Evolutionary conservation across 2,797 vertebrate species (phyloP).

Genomic region (Clarias pachynema): DNA sequence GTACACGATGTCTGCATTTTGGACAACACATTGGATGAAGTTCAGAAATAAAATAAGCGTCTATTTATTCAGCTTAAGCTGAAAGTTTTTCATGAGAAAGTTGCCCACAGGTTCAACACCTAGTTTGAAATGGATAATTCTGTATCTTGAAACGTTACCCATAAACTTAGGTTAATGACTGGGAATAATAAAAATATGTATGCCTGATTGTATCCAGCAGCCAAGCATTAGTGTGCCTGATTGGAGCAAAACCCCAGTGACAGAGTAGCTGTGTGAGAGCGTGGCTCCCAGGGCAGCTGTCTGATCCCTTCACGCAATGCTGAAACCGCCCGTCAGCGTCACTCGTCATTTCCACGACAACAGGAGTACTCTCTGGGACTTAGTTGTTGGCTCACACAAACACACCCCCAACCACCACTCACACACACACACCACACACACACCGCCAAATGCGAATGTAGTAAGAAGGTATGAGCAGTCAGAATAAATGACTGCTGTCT

Average conservation of each 20-base stretch:
- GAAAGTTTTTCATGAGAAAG: neutral
- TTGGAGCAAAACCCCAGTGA: slow-evolving; percentile 34
- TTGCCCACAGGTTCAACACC: neutral
- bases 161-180: slow-evolving; percentile 37
- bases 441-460: slow-evolving; percentile 28
- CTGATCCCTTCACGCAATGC: slow-evolving; percentile 46
- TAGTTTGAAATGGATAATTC: neutral
- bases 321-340: slow-evolving; percentile 49
- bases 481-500: slow-evolving; percentile 36
- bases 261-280: slow-evolving; percentile 31
- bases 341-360: slow-evolving; percentile 53
- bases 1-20: slow-evolving; percentile 14
- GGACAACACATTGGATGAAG: neutral
- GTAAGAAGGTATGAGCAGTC: slow-evolving; percentile 25
- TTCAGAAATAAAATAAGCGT: neutral
- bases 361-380: slow-evolving; percentile 39
- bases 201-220: slow-evolving; percentile 30
- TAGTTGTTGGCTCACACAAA: slow-evolving; percentile 38
- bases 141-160: slow-evolving; percentile 8
- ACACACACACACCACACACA: slow-evolving; percentile 12
- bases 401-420: slow-evolving; percentile 24
- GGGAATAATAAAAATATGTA: slow-evolving; percentile 31
- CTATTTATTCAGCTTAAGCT: neutral
- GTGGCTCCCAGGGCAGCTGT: slow-evolving; percentile 48
- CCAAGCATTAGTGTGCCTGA: slow-evolving; percentile 36